Percentiles rank a stretch among this genome's conserved stretches.
Evolutionary conservation across 2,888 invertebrate genomes (phyloP).

Genomic region (Drosophila meridionalis): DNA sequence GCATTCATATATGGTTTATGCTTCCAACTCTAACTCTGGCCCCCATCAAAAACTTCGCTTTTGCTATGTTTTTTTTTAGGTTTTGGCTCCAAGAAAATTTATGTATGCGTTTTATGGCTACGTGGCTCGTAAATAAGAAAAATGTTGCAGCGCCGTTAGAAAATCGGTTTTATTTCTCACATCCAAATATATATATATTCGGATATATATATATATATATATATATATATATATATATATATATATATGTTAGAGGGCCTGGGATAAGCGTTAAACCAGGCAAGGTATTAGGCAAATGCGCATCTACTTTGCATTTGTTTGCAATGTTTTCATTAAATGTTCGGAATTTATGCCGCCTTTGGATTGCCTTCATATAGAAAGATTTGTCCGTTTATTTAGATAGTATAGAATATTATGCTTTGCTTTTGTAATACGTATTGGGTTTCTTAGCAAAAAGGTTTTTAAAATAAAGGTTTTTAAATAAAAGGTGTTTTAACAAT

Average conservation of each 20-base stretch:
- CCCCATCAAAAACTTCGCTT: constrained; percentile 11
- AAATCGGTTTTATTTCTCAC: constrained; percentile 60
- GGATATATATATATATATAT: background rate
- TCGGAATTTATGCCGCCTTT: background rate
- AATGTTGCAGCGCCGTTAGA: constrained; percentile 71
- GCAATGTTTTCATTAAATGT: constrained; percentile 17
- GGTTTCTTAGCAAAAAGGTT: background rate
- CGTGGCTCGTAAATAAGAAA: constrained; percentile 78
- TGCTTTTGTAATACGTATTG: background rate
- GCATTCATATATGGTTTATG: constrained; percentile 49
- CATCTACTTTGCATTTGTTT: constrained; percentile 32
- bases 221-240: background rate
- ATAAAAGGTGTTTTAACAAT: background rate
- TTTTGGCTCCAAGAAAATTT: constrained; percentile 59
- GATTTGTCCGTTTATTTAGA: background rate
- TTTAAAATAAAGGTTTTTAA: no score
- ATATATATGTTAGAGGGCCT: background rate
- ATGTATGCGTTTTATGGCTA: constrained; percentile 76
- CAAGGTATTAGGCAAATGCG: background rate
- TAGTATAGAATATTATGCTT: background rate
- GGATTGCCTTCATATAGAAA: background rate
- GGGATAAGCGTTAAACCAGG: constrained; percentile 10
- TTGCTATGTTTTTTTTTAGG: constrained; percentile 32
- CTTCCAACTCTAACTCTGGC: background rate
- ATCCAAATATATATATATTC: constrained; percentile 26